Percentiles rank a stretch among this genome's conserved stretches.
These are phyloP conservation scores for Unio delphinus DNA, from an alignment of 2,888 invertebrate genomes.

Conservation along the genomic window DNA sequence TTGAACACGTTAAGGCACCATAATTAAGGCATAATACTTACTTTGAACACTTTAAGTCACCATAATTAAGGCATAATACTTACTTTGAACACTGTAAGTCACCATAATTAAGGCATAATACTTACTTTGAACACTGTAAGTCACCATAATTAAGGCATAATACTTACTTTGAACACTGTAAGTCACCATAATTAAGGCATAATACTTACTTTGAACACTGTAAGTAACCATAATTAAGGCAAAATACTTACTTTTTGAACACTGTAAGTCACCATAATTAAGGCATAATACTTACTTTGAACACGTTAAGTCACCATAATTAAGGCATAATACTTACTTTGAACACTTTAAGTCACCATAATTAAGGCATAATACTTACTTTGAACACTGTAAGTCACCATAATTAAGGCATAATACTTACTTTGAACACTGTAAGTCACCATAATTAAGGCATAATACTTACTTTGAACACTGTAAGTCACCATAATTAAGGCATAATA, in stretches of 20 bases:
- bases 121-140: constrained; percentile 18
- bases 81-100: constrained; percentile 12
- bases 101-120: constrained; percentile 14
- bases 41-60: constrained; percentile 10
- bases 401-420: too few relatives aligned
- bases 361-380: too few relatives aligned
- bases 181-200: background rate
- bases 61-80: constrained; percentile 20
- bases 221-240: background rate
- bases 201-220: constrained; percentile 33
- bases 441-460: constrained; percentile 21
- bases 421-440: too few relatives aligned
- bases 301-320: too few relatives aligned
- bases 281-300: constrained; percentile 33
- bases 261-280: too few relatives aligned
- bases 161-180: constrained; percentile 25
- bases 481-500: constrained; percentile 14
- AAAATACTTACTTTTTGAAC: background rate
- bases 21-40: constrained; percentile 22
- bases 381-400: too few relatives aligned
- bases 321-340: too few relatives aligned
- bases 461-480: constrained; percentile 12
- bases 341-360: too few relatives aligned
- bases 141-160: constrained; percentile 6
- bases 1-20: constrained; percentile 6